A percentile compares a stretch with the other conserved stretches of the same genome.
phyloP scores from a whole-genome alignment of 1,140 invertebrate species.

The Drosophila melanica region DNA sequence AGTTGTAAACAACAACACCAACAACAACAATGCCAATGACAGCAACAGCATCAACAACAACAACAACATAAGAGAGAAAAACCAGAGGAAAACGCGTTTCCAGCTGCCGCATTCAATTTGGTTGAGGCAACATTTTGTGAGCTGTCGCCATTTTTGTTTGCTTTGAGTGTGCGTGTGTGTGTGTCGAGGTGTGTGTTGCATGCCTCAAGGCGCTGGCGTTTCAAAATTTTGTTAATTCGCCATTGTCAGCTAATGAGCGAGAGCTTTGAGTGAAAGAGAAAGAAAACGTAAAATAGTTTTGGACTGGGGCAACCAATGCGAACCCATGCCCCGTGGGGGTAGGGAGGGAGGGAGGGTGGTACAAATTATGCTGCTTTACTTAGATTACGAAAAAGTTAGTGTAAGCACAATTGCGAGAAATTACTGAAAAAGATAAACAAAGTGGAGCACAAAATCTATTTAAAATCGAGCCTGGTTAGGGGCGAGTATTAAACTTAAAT shows the following conservation, averaged over 20 bases:
- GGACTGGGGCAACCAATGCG: too few relatives aligned
- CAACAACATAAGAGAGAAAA: not conserved
- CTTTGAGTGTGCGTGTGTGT: constrained; percentile 3
- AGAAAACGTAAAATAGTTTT: constrained; percentile 11
- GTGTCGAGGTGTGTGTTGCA: constrained; percentile 10
- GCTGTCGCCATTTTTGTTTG: constrained; percentile 39
- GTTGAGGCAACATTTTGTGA: constrained; percentile 35
- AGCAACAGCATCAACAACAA: not conserved
- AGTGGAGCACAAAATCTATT: constrained; percentile 3
- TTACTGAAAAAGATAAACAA: constrained; percentile 10
- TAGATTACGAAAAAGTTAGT: constrained; percentile 11
- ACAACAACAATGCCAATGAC: constrained; percentile 1
- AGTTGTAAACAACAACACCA: constrained; percentile 78
- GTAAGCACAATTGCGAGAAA: constrained; percentile 15
- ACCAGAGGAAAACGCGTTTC: constrained; percentile 5
- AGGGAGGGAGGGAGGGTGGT: too few relatives aligned
- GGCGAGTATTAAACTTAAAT: not conserved
- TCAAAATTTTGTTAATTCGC: constrained; percentile 41
- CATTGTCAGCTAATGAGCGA: constrained; percentile 49
- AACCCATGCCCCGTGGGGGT: not conserved
- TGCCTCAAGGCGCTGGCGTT: constrained; percentile 19
- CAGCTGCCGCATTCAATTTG: constrained; percentile 43
- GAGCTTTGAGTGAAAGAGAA: not conserved
- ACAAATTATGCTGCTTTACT: constrained; percentile 3
- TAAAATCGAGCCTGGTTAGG: not conserved